Evolutionary conservation across 2,888 invertebrate species (phyloP).

Genomic region (Gari tellinella): DNA sequence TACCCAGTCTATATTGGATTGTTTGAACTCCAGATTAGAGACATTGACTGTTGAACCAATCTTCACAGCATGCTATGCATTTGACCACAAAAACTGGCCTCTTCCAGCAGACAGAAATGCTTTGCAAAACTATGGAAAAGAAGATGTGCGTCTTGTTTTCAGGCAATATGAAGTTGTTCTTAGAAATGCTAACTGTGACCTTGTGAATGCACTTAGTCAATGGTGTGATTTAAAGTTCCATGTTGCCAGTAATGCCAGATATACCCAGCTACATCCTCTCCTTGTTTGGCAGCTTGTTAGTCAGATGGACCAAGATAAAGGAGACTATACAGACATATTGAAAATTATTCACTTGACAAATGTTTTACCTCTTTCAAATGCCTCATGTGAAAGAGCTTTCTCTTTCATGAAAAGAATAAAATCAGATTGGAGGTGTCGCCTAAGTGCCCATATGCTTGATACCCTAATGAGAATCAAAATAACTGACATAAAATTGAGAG

Average conservation of each 20-base stretch:
- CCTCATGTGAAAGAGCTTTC: constrained; percentile 39
- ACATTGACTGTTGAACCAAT: constrained; percentile 12
- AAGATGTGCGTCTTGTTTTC: constrained; percentile 23
- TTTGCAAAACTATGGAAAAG: constrained; percentile 36
- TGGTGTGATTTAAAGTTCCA: constrained; percentile 39
- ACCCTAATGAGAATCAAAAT: constrained; percentile 10
- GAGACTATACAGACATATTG: constrained; percentile 42
- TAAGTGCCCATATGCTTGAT: background rate
- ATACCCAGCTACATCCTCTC: constrained; percentile 29
- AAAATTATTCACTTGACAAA: constrained; percentile 38
- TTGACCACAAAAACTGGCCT: constrained; percentile 53
- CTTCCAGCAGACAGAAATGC: constrained; percentile 19
- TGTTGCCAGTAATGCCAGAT: constrained; percentile 25
- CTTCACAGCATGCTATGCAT: constrained; percentile 25
- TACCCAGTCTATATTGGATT: constrained; percentile 30
- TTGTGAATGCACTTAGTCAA: constrained; percentile 27
- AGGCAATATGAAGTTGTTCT: constrained; percentile 2
- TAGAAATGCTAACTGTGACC: constrained; percentile 30
- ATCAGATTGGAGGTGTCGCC: constrained; percentile 35
- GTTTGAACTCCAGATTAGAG: constrained; percentile 22
- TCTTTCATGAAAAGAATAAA: constrained; percentile 44
- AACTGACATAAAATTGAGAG: background rate
- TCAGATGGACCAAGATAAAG: constrained; percentile 33
- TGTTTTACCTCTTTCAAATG: constrained; percentile 44
- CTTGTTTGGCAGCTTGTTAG: constrained; percentile 34